These are phyloP conservation scores for Valencia hispanica DNA, from an alignment of 2,797 vertebrate species.

Conservation along the genomic window DNA sequence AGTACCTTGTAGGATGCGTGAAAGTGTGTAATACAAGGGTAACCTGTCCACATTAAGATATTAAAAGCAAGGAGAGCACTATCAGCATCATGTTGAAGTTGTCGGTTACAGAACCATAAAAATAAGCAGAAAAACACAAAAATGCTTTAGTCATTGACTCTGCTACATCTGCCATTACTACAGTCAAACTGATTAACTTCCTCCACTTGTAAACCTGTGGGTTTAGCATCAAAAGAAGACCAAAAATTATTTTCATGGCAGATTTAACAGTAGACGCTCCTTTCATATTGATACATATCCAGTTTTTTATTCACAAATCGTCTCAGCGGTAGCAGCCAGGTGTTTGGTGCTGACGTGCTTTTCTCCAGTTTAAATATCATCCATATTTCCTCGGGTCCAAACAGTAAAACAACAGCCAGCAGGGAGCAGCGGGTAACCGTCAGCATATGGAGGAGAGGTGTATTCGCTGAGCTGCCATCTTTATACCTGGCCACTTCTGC, in stretches of 20 bases:
- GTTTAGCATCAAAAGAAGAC: slow-evolving; percentile 32
- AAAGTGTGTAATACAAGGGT: too few species aligned
- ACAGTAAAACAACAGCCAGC: slow-evolving; percentile 31
- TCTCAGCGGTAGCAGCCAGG: slow-evolving; percentile 41
- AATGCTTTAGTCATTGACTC: not conserved
- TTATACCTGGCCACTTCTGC: slow-evolving; percentile 64
- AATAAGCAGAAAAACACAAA: not conserved
- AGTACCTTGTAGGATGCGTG: not conserved
- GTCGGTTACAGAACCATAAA: not conserved
- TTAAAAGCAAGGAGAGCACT: not conserved
- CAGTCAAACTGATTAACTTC: not conserved
- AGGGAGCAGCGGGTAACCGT: slow-evolving; percentile 49
- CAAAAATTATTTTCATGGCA: slow-evolving; percentile 24
- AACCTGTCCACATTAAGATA: not conserved
- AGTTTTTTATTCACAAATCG: slow-evolving; percentile 57
- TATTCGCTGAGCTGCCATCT: slow-evolving; percentile 57
- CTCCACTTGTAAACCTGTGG: not conserved
- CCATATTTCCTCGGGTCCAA: slow-evolving; percentile 49
- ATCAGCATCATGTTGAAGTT: not conserved
- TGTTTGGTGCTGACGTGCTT: slow-evolving; percentile 62
- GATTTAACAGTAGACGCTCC: slow-evolving; percentile 33
- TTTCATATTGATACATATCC: slow-evolving; percentile 42
- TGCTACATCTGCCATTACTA: not conserved
- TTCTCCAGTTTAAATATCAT: slow-evolving; percentile 43
- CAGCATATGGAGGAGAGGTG: slow-evolving; percentile 49